Base-by-base conservation (phyloP, 2,113 vertebrate species). In the Hassar affinis region DNA sequence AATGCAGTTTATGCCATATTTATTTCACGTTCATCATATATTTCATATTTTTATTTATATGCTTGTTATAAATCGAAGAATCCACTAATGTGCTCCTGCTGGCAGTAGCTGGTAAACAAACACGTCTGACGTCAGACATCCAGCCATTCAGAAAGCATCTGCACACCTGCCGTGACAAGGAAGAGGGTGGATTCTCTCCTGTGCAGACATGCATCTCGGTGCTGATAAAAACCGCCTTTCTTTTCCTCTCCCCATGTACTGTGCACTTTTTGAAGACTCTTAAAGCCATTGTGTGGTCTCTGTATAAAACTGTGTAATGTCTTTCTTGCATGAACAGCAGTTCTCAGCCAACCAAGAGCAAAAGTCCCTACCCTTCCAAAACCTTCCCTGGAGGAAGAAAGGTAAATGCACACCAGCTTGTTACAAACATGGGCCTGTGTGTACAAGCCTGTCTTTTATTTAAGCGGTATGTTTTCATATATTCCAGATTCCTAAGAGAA, bases 311-410 rank as follows among this genome's bases (percentile, higher is more conserved):
- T 82, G 81, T 76, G 49, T 35, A 52, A 54, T 76, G 18, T 75
- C 61, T 87, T 79, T 86, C 51, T 51, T 62, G 59, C 11, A 76
- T 82, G 14, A 25, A 2, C 72, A 84, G 82, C 59, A 88, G 18
- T 86, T 84, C 56, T 80, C 83, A 49, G 52, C 38, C 47, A 84
- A 62, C 51, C 69, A 68, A 57, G 71, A 82, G 47, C 69, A 84
- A n/a, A 79, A 56, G 18, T 38, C 45, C 8, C n/a, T 69, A 18
- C 7, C 78, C 72, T 84, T 82, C 52, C 38, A 61, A 25, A 84
- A 84, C 17, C 54, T 30, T 25, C 81, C 77, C 3, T 71, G 87
- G 85, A 83, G 82, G 52, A 78, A 84, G 71, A 88, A 81, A 52
- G 85, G 87, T 88, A 76, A 79, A 25, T 9, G 6, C 38, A 75